These are phyloP conservation scores for Gonocerus acuteangulatus DNA, from an alignment of 2,888 invertebrate genomes.

Conservation along the genomic window DNA sequence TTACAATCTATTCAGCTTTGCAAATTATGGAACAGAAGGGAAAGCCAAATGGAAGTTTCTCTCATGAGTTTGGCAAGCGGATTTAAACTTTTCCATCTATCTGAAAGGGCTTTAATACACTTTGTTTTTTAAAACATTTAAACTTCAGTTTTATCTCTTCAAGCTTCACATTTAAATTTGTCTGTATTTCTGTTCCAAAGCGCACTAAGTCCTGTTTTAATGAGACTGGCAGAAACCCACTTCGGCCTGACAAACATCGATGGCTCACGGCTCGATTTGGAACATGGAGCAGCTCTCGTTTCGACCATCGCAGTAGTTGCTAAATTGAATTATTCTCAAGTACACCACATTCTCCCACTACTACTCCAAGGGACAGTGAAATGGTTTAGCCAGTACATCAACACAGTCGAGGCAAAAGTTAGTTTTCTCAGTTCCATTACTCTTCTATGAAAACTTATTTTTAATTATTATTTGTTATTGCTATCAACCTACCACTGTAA, in stretches of 20 bases:
- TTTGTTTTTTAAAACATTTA: no score
- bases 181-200: slow-evolving; percentile 40
- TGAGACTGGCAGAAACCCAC: slow-evolving; percentile 53
- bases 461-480: not conserved
- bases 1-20: no score
- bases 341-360: slow-evolving; percentile 28
- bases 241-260: slow-evolving; percentile 51
- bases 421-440: not conserved
- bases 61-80: no score
- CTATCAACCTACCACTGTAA: not conserved
- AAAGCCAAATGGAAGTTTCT: no score
- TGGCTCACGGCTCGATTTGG: slow-evolving; percentile 49
- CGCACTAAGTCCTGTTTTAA: slow-evolving; percentile 50
- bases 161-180: no score
- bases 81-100: no score
- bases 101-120: no score
- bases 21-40: no score
- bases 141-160: no score
- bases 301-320: slow-evolving; percentile 31
- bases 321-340: slow-evolving; percentile 26
- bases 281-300: slow-evolving; percentile 51
- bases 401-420: not conserved
- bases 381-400: slow-evolving; percentile 39
- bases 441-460: not conserved
- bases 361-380: slow-evolving; percentile 38